These are phyloP conservation scores for Willisornis vidua DNA, from an alignment of 2,113 vertebrate species.

Conservation along the genomic window DNA sequence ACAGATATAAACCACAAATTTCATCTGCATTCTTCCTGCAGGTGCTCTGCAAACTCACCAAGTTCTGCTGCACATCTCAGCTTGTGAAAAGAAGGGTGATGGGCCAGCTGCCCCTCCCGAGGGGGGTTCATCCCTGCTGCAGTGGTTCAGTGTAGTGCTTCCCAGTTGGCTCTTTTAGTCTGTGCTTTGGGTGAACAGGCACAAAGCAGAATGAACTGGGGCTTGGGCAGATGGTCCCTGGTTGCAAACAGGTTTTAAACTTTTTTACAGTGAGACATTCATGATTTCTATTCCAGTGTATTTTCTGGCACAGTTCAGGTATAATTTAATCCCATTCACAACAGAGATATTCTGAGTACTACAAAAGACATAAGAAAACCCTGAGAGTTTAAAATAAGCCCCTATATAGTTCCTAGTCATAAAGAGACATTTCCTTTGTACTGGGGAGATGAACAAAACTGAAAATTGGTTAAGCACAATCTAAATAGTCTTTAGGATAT, in stretches of 20 bases:
- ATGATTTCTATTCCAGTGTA: background rate
- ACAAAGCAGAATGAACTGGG: background rate
- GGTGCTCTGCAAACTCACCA: background rate
- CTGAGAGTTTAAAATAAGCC: background rate
- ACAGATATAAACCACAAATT: background rate
- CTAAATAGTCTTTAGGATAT: background rate
- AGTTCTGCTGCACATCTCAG: fast-evolving
- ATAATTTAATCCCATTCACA: background rate
- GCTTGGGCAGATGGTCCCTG: background rate
- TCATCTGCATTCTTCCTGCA: background rate
- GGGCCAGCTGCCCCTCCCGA: fast-evolving
- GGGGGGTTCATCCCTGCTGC: fast-evolving
- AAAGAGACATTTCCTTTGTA: background rate
- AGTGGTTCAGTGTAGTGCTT: background rate
- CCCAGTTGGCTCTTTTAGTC: background rate
- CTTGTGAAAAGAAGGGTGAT: background rate
- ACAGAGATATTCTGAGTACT: background rate
- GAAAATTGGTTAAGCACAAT: background rate
- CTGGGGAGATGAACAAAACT: background rate
- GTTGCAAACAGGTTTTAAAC: background rate
- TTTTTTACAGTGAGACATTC: background rate
- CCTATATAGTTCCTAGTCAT: background rate
- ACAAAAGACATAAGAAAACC: background rate
- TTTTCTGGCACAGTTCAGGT: background rate
- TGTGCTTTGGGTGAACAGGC: background rate